Percentiles rank a stretch among this genome's conserved stretches.
These are phyloP conservation scores for Chrysomela aeneicollis DNA, from an alignment of 2,888 invertebrate species.

Conservation along the genomic window DNA sequence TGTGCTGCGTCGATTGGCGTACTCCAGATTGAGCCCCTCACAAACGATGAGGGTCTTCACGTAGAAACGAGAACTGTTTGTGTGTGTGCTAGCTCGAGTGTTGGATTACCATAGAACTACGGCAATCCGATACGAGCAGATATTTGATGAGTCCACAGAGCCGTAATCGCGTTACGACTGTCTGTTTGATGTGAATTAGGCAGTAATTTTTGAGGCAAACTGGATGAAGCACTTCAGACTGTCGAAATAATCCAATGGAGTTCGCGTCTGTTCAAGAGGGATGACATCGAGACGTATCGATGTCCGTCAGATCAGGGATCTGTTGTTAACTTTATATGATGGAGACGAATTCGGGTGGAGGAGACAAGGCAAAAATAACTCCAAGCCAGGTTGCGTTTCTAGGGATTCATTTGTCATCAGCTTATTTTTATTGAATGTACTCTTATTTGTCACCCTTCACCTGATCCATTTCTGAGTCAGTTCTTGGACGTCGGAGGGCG, in stretches of 20 bases:
- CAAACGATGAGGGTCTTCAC: slow-evolving; percentile 19
- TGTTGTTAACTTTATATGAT: too few relatives aligned
- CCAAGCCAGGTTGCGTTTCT: too few relatives aligned
- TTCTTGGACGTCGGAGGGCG: too few relatives aligned
- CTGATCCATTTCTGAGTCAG: too few relatives aligned
- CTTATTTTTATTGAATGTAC: too few relatives aligned
- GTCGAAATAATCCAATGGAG: not conserved
- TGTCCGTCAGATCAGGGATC: not conserved
- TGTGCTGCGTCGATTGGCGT: slow-evolving; percentile 15
- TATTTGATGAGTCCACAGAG: slow-evolving; percentile 11
- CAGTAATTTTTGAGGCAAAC: slow-evolving; percentile 6
- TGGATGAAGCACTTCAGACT: slow-evolving; percentile 2
- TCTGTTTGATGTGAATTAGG: slow-evolving; percentile 6
- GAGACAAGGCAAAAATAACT: too few relatives aligned
- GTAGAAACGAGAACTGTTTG: slow-evolving; percentile 3
- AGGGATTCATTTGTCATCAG: too few relatives aligned
- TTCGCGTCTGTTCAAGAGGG: not conserved
- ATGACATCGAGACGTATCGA: not conserved
- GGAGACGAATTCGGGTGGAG: too few relatives aligned
- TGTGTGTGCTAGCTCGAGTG: not conserved
- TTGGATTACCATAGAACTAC: slow-evolving; percentile 8
- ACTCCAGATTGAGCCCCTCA: not conserved
- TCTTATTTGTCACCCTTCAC: too few relatives aligned
- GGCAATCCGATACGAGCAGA: slow-evolving; percentile 6
- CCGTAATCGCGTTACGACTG: slow-evolving; percentile 11